Percentiles rank a stretch among this genome's conserved stretches.
Conservation (phyloP, 23 tunicate species). For the Pegea sp. region DNA sequence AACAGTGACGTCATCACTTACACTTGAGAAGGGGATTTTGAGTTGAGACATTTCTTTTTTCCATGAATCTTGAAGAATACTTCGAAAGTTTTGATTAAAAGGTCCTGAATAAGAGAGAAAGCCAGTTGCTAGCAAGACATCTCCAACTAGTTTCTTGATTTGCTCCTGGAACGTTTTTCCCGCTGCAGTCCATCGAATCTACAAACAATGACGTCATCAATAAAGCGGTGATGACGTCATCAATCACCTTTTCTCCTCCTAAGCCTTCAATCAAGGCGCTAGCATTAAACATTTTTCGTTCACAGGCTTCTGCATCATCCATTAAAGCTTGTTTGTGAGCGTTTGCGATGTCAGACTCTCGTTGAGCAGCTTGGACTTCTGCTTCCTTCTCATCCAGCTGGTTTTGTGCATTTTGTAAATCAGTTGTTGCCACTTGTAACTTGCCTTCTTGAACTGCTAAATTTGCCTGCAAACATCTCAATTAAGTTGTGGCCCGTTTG, state of each 20-base stretch:
- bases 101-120: conserved; percentile 98
- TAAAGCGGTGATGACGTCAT: neutral
- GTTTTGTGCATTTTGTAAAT: conserved; percentile 68
- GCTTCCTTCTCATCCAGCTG: conserved; percentile 75
- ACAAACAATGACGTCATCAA: neutral
- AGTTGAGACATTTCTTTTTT: conserved; percentile 69
- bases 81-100: conserved; percentile 93
- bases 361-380: conserved; percentile 70
- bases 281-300: conserved; percentile 95
- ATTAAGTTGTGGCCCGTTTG: neutral
- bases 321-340: conserved; percentile 86
- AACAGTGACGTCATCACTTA: conserved; percentile 2
- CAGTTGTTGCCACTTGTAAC: conserved; percentile 48
- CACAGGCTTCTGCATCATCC: conserved; percentile 96
- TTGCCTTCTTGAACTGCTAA: conserved; percentile 73
- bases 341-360: conserved; percentile 77
- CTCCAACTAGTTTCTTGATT: conserved; percentile 75
- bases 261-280: conserved; percentile 96
- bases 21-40: conserved; percentile 83
- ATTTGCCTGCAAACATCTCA: conserved; percentile 90
- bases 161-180: conserved; percentile 84
- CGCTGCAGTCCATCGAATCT: conserved; percentile 93
- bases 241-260: conserved; percentile 84
- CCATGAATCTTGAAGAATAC: conserved; percentile 57
- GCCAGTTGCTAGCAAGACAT: conserved; percentile 88